These are phyloP conservation scores for Myopa testacea DNA, from an alignment of 2,888 invertebrate genomes.

Conservation along the genomic window DNA sequence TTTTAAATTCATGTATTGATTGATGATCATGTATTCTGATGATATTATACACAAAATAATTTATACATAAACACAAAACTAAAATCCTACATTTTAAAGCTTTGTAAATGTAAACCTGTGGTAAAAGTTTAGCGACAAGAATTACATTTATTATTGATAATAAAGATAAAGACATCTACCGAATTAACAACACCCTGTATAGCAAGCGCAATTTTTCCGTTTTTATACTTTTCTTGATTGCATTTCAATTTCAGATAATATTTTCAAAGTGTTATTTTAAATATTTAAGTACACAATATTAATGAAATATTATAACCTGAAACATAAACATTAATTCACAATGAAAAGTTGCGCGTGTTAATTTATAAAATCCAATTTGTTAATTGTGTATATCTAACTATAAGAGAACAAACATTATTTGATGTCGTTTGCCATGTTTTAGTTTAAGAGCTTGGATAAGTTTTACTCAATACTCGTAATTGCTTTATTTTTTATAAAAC, in stretches of 20 bases:
- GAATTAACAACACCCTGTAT: background rate
- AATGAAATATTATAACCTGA: too few species aligned
- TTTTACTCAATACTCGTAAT: background rate
- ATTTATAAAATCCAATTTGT: background rate
- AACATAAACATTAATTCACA: background rate
- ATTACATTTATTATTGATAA: background rate
- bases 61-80: conserved; percentile 10
- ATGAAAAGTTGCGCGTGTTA: background rate
- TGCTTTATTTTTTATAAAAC: background rate
- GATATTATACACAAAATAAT: conserved; percentile 16
- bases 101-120: background rate
- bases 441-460: background rate
- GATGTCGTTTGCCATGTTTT: conserved; percentile 11
- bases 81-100: background rate
- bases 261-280: too few species aligned
- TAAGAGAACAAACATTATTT: background rate
- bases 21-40: background rate
- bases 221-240: background rate
- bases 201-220: background rate
- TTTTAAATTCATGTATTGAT: background rate
- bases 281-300: too few species aligned
- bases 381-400: background rate
- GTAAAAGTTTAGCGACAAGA: background rate
- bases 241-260: too few species aligned
- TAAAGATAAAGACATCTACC: background rate